Conservation (phyloP, 2,797 vertebrate species). For the Acrossocheilus fasciatus region DNA sequence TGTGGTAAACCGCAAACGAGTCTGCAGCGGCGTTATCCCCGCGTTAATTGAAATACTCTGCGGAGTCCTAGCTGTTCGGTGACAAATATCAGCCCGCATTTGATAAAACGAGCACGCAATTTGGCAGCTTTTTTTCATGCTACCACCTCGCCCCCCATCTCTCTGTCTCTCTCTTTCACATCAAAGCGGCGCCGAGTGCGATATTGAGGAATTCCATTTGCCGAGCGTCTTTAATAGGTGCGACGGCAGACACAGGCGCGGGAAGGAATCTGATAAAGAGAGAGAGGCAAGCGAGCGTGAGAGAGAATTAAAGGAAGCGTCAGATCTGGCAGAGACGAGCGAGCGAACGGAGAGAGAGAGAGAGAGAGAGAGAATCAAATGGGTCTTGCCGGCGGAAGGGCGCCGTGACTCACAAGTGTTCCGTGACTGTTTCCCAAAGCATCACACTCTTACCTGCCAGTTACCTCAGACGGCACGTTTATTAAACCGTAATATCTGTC, state of each 20-base stretch:
- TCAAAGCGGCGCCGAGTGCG: constrained; percentile 53
- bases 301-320: constrained; percentile 55
- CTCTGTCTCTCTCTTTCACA: constrained; percentile 32
- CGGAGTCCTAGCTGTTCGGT: constrained; percentile 20
- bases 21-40: not conserved
- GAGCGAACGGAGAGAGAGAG: constrained; percentile 2
- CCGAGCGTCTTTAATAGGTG: constrained; percentile 61
- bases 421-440: constrained; percentile 36
- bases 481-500: constrained; percentile 27
- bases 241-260: constrained; percentile 44
- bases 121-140: constrained; percentile 33
- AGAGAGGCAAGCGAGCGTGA: constrained; percentile 43
- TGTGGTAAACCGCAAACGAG: not conserved
- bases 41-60: constrained; percentile 45
- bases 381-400: constrained; percentile 20
- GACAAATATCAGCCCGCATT: constrained; percentile 33
- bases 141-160: not conserved
- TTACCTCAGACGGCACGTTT: constrained; percentile 31
- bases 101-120: constrained; percentile 43
- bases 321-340: constrained; percentile 52
- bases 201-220: constrained; percentile 62
- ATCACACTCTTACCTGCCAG: constrained; percentile 24
- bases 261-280: constrained; percentile 57
- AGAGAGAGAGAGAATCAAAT: constrained; percentile 53
- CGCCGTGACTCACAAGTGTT: constrained; percentile 33